Conservation (phyloP, 2,797 vertebrate species). For the Typhlichthys eigenmanni region DNA sequence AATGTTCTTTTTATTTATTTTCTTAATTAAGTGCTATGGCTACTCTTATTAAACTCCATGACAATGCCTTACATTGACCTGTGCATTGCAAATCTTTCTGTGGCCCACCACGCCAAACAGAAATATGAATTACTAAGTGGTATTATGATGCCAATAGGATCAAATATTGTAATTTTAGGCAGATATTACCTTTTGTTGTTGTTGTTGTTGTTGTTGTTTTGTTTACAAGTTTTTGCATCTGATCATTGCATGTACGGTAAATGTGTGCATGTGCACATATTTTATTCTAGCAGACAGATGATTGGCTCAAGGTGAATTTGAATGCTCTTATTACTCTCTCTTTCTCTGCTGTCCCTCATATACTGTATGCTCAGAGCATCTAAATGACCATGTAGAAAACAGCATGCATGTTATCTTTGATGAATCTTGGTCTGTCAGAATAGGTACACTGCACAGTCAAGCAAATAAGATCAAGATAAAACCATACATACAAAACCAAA, state of each 20-base stretch:
- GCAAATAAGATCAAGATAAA: too few species aligned
- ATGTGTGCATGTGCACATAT: background rate
- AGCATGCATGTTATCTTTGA: background rate
- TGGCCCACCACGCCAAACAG: too few species aligned
- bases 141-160: background rate
- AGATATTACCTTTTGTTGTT: background rate
- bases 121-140: too few species aligned
- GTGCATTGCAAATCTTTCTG: too few species aligned
- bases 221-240: background rate
- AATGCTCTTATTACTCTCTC: background rate
- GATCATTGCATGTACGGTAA: background rate
- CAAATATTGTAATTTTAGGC: background rate
- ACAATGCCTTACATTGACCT: too few species aligned
- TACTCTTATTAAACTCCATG: too few species aligned
- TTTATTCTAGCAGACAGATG: constrained; percentile 1
- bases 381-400: background rate
- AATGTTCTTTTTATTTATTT: background rate
- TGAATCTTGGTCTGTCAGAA: too few species aligned
- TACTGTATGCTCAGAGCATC: background rate
- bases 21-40: background rate
- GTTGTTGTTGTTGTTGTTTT: background rate
- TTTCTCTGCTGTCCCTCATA: background rate
- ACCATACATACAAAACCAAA: background rate
- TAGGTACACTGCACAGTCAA: too few species aligned
- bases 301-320: constrained; percentile 9